Conservation (phyloP, 2,113 vertebrate species). For the Xiphophorus maculatus region DNA sequence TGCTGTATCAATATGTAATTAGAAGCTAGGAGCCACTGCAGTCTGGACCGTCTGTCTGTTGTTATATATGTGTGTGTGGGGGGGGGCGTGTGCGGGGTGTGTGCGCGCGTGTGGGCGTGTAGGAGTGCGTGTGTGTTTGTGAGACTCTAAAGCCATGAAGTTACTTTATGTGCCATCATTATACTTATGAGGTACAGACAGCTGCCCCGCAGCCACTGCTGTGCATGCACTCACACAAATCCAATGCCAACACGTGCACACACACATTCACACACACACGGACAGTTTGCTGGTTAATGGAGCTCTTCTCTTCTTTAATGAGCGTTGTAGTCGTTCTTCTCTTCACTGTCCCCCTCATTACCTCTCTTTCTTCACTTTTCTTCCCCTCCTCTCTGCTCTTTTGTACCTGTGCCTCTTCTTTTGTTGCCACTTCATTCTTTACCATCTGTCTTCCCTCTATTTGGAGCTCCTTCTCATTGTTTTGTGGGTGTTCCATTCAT, state of each 20-base stretch:
- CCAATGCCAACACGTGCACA: not conserved
- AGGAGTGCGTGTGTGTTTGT: not conserved
- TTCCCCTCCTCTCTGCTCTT: conserved; percentile 22
- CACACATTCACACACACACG: conserved; percentile 37
- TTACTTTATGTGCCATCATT: conserved; percentile 63
- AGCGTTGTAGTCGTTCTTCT: conserved; percentile 66
- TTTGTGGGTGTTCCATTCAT: not conserved
- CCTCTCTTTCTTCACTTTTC: conserved; percentile 44
- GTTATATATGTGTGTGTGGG: not conserved
- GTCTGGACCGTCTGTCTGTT: not conserved
- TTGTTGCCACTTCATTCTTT: not conserved
- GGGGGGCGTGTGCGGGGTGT: not conserved
- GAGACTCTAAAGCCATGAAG: conserved; percentile 25
- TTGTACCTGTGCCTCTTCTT: conserved; percentile 24
- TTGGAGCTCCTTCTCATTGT: not conserved
- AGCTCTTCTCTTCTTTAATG: conserved; percentile 75
- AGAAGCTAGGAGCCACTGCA: conserved; percentile 38
- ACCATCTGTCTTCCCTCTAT: not conserved
- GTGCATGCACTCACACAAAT: conserved; percentile 28
- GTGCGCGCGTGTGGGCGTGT: not conserved
- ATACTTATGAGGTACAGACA: conserved; percentile 70
- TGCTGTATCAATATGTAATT: conserved; percentile 70
- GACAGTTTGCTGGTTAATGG: conserved; percentile 75
- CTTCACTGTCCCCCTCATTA: conserved; percentile 69
- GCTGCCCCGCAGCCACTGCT: conserved; percentile 55